Evolutionary conservation across 2,113 vertebrate genomes (phyloP), one percentile per base, ranked within the genome.

Genomic region (Galbula dea): DNA sequence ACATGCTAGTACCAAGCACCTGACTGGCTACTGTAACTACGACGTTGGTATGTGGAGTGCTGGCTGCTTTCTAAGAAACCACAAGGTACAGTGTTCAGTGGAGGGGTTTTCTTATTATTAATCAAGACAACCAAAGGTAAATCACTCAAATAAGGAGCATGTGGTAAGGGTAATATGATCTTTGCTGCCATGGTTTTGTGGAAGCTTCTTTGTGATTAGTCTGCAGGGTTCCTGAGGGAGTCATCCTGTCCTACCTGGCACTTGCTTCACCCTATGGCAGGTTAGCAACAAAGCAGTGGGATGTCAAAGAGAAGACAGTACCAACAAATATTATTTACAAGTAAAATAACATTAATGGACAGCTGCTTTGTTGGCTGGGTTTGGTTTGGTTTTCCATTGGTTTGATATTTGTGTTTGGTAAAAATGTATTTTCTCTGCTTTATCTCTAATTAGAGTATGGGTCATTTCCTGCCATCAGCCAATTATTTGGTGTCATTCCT

Each of bases 1-100:
- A 98, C 98, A 0, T 93, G 97, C 82, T 99, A 98, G 98, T 98
- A 98, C 97, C 80, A 97, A 73, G 98, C 98, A n/a, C 98, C 98
- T 1, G 98, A 99, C 96, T 2, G 99, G 98, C 11, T 98, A 98
- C 96, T 99, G 97, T 63, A 97, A 95, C 36, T 96, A 98, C 67
- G 98, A 97, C 96, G 98, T 98, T 97, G 98, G 98, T 96, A 89
- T 98, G 32, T 98, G 98, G 98, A 98, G 98, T 4, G 96, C 98
- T 3, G 98, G 98, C 81, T 99, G 98, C 98, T 91, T 98, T 99
- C 97, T 99, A 96, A 63, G 98, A 99, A 96, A 98, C 99, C 71
- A 96, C 98, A 96, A 99, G 98, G 98, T 98, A 90, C 39, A 26
- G 59, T 69, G 52, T 54, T 88, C 62, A 86, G 29, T 66, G 67